A percentile compares a stretch with the other conserved stretches of the same genome.
Evolutionary conservation across 30 jellyfish, hydroid and myxozoan species (phyloP).

Genomic region (Turritopsis dohrnii): DNA sequence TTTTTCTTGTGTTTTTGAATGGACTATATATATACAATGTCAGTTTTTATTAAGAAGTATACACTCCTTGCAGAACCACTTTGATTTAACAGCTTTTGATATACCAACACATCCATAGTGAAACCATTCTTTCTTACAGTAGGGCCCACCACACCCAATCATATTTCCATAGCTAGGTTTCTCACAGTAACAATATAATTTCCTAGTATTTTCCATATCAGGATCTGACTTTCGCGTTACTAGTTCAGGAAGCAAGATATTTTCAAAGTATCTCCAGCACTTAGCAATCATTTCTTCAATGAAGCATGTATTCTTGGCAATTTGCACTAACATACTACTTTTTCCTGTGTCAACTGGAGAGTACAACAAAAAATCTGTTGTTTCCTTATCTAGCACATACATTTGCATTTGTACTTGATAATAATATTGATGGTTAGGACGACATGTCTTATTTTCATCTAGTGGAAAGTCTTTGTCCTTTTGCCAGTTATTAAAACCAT

Average conservation of each 20-base stretch:
- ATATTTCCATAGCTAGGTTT: background rate
- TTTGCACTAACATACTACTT: background rate
- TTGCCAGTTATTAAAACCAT: too few species aligned
- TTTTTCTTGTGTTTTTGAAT: too few species aligned
- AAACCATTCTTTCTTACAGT: background rate
- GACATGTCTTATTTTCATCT: too few species aligned
- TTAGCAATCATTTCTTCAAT: background rate
- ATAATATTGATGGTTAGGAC: background rate
- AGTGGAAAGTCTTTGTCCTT: background rate
- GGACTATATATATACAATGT: too few species aligned
- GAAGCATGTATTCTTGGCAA: background rate
- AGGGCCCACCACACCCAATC: slow-evolving; percentile 3
- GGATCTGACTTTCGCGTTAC: background rate
- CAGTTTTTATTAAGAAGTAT: too few species aligned
- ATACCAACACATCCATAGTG: background rate
- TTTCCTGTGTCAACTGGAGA: background rate
- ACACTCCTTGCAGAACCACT: too few species aligned
- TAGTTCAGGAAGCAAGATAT: background rate
- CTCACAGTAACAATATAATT: background rate
- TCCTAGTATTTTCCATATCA: background rate
- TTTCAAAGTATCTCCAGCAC: background rate
- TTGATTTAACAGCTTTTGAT: background rate
- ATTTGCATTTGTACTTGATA: background rate
- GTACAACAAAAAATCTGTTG: background rate
- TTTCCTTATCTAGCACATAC: background rate